Percentiles rank a stretch among this genome's conserved stretches.
Conservation (phyloP, 2,113 vertebrate genomes). For the Pituophis catenifer region DNA sequence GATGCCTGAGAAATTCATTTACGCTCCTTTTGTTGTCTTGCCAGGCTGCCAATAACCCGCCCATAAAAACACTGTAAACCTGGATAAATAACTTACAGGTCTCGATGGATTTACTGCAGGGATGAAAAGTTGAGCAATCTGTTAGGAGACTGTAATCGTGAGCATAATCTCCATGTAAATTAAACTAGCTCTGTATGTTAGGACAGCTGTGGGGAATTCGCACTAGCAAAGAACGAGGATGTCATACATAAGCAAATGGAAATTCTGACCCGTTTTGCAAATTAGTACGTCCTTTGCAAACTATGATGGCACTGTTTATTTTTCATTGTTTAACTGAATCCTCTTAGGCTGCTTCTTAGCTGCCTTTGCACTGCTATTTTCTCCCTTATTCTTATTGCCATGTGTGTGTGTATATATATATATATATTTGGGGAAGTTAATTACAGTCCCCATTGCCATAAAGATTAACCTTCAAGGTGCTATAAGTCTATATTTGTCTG, state of each 20-base stretch:
- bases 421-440: background rate
- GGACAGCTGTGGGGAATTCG: background rate
- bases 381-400: background rate
- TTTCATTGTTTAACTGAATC: background rate
- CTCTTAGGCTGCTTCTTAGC: background rate
- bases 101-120: background rate
- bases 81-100: background rate
- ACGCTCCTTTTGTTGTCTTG: background rate
- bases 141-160: background rate
- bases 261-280: background rate
- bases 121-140: background rate
- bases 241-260: background rate
- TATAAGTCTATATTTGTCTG: background rate
- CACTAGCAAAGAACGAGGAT: background rate
- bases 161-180: background rate
- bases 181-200: background rate
- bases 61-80: background rate
- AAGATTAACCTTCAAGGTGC: background rate
- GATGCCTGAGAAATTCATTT: background rate
- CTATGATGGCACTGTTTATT: background rate
- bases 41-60: rapidly evolving
- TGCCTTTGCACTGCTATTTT: background rate
- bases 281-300: background rate
- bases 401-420: no score
- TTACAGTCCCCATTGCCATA: background rate